These are phyloP conservation scores for Sebastes oblongus DNA, from an alignment of 2,797 vertebrate genomes.

Conservation along the genomic window DNA sequence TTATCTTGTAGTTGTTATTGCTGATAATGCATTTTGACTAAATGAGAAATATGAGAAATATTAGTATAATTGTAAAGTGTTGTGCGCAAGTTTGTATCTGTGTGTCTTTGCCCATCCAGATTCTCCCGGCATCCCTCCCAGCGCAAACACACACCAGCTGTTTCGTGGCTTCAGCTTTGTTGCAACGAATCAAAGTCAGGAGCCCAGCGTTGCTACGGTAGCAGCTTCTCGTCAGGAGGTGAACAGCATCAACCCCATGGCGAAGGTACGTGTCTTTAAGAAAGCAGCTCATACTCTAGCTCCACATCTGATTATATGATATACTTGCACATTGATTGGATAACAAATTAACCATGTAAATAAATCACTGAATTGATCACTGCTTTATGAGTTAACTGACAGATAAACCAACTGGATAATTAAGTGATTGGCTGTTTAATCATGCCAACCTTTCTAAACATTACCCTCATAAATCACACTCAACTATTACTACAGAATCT, in stretches of 20 bases:
- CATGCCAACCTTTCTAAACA: constrained; percentile 11
- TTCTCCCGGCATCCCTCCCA: constrained; percentile 94
- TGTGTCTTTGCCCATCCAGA: constrained; percentile 77
- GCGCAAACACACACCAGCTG: constrained; percentile 93
- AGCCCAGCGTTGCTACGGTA: constrained; percentile 69
- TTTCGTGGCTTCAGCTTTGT: constrained; percentile 98
- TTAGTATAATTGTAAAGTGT: background rate
- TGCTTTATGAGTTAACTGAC: background rate
- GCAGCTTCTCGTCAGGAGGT: constrained; percentile 61
- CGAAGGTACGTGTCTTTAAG: constrained; percentile 84
- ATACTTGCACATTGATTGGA: background rate
- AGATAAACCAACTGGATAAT: background rate
- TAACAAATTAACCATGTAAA: background rate
- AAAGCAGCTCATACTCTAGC: background rate
- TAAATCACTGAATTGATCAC: background rate
- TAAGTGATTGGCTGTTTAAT: constrained; percentile 6
- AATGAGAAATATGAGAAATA: background rate
- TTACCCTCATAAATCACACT: constrained; percentile 8
- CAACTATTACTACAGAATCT: background rate
- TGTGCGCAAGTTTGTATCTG: background rate
- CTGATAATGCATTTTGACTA: background rate
- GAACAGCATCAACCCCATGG: constrained; percentile 87
- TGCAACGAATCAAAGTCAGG: constrained; percentile 90
- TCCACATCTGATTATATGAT: background rate
- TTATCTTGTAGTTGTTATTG: background rate